These are phyloP conservation scores for Ictalurus furcatus DNA, from an alignment of 2,113 vertebrate species.

Conservation along the genomic window DNA sequence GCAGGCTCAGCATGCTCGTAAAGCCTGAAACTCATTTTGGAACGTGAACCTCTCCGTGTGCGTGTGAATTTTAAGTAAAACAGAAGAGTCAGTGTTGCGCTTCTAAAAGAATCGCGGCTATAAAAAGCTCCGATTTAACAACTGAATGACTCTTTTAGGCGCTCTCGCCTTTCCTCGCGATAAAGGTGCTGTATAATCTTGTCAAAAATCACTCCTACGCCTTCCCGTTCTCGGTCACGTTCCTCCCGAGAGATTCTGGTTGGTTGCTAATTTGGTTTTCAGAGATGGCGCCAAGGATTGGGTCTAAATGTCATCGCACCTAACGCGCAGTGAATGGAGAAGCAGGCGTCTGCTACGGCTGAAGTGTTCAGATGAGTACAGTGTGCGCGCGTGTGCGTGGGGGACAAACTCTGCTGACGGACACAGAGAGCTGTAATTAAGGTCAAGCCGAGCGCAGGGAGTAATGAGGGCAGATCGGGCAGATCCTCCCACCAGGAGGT, in stretches of 20 bases:
- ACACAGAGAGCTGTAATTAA: slow-evolving; percentile 54
- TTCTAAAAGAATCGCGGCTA: neutral
- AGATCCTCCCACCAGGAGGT: slow-evolving; percentile 27
- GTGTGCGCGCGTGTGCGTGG: neutral
- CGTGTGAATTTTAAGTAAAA: neutral
- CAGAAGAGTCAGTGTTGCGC: neutral
- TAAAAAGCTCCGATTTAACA: neutral
- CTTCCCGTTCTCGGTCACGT: slow-evolving; percentile 19
- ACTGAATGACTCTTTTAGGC: neutral
- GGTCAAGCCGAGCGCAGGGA: slow-evolving; percentile 33
- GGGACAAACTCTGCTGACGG: slow-evolving; percentile 12
- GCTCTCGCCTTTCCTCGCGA: neutral
- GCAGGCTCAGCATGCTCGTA: neutral
- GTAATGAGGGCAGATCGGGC: slow-evolving; percentile 38
- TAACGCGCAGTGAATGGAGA: neutral
- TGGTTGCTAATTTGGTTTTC: slow-evolving; percentile 18
- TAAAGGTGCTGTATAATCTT: neutral
- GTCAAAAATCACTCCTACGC: neutral
- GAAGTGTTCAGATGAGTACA: neutral
- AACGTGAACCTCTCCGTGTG: neutral
- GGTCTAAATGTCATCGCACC: slow-evolving; percentile 22
- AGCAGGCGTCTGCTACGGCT: neutral
- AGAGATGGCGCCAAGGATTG: neutral
- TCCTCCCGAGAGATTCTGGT: slow-evolving; percentile 1
- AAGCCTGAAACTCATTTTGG: neutral